Base-by-base conservation (phyloP, 2,797 vertebrate genomes). In the Cheirogaleus major region DNA sequence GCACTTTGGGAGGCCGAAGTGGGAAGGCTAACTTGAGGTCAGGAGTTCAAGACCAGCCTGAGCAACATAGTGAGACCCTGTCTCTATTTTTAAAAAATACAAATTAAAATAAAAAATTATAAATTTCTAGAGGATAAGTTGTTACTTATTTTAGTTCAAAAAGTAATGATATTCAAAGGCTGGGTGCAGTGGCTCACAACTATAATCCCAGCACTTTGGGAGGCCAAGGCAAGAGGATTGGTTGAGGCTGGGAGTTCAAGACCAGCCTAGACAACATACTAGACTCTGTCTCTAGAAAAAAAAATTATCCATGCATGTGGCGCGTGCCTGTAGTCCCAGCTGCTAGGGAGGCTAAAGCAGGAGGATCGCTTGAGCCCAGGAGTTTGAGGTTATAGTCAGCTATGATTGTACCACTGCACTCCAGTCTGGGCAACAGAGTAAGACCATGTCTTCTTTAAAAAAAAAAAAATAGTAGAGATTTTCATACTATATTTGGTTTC, bases 101-200 rank as follows among this genome's bases (percentile, higher is more conserved):
- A 65, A 65, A 57, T 57, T 57, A 57, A 89, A 92, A 48, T 3
- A 91, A 88, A 96, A 95, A 59, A 27, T 45, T 70, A 59, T 0
- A 32, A 70, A 43, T 84, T 82, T 95, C 45, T 93, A 76, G 57
- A 72, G 45, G 35, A 23, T 89, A 84, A 91, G 30, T n/a, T 91
- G 18, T 90, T 88, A 3, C 72, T 93, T 23, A 59, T 72, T 82
- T 81, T 91, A 81, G 32, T 81, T 94, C 50, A 89, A 27, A 55
- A 57, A 23, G 23, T 86, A 48, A 13, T 79, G 43, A 72, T 20
- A 63, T 50, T 92, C 41, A 70, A 65, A 65, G 63, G 32, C 63
- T 65, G 7, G 32, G 32, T n/a, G 15, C 32, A n/a, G 15, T 65
- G 32, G 15, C 32, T 65, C 63, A 65, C 32, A 65, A 17, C 63